These are phyloP conservation scores for Druon quercuslanigerum DNA, from an alignment of 1,140 invertebrate species.

Conservation along the genomic window DNA sequence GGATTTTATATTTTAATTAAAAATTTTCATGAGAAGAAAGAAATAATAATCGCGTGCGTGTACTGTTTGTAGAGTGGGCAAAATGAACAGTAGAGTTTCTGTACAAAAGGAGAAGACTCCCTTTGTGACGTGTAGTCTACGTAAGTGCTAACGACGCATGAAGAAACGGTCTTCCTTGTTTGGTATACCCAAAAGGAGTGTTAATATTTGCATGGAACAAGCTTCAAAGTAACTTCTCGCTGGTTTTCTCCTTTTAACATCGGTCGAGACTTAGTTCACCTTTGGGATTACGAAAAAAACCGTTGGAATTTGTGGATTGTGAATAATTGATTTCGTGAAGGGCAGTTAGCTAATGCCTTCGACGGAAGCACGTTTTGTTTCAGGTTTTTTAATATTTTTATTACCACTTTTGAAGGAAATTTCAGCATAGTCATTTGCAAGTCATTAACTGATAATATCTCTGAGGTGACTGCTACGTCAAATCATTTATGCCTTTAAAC, in stretches of 20 bases:
- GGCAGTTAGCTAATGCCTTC: conserved; percentile 42
- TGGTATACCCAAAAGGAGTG: conserved; percentile 42
- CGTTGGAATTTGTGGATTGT: conserved; percentile 40
- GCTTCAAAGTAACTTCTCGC: conserved; percentile 48
- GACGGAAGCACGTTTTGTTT: conserved; percentile 13
- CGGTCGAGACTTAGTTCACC: conserved; percentile 27
- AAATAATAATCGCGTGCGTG: neutral
- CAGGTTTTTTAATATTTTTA: neutral
- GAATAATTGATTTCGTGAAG: conserved; percentile 51
- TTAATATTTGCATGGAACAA: conserved; percentile 59
- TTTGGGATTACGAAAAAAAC: conserved; percentile 48
- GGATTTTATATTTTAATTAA: too few relatives aligned
- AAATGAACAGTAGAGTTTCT: neutral
- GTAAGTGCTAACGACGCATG: conserved; percentile 54
- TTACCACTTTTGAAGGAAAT: neutral
- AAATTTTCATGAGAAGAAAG: neutral
- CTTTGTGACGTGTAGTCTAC: conserved; percentile 38
- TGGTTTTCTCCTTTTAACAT: conserved; percentile 52
- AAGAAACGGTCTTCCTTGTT: conserved; percentile 4
- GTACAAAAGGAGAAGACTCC: neutral
- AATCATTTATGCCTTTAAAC: too few relatives aligned
- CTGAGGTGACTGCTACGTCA: too few relatives aligned
- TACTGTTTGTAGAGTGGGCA: neutral
- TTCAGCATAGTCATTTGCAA: neutral
- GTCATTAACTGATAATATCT: too few relatives aligned